phyloP scores from a whole-genome alignment of 2,113 vertebrate genomes.

The Melierax canorus region DNA sequence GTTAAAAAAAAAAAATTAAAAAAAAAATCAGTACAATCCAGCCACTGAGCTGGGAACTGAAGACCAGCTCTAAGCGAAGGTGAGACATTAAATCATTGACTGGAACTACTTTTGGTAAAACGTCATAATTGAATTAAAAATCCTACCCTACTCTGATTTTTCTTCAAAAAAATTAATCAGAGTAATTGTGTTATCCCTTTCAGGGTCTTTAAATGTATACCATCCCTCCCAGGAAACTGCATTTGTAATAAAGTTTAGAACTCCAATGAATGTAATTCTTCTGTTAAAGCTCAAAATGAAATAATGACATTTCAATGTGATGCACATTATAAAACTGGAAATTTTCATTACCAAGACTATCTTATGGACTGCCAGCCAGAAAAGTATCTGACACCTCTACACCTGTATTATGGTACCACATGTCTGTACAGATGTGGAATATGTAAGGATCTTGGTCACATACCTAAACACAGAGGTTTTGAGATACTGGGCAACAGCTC shows the following conservation, averaged over 20 bases:
- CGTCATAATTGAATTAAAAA: not conserved
- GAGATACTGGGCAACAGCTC: not conserved
- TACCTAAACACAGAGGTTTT: not conserved
- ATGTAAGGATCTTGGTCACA: not conserved
- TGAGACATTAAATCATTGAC: not conserved
- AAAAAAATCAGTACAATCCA: constrained; percentile 23
- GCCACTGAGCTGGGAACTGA: not conserved
- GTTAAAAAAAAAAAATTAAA: not conserved
- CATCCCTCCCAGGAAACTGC: not conserved
- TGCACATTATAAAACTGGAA: not conserved
- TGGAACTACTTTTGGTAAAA: constrained; percentile 17
- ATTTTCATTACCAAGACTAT: not conserved
- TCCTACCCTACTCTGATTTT: not conserved
- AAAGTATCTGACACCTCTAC: not conserved
- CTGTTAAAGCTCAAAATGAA: not conserved
- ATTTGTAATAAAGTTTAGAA: not conserved
- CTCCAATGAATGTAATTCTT: not conserved
- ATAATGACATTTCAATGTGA: not conserved
- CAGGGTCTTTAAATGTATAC: not conserved
- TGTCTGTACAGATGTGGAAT: not conserved
- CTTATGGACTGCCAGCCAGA: not conserved
- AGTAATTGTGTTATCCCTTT: not conserved
- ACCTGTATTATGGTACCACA: not conserved
- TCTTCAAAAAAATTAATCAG: not conserved
- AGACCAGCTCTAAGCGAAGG: not conserved